Percentiles rank a stretch among this genome's conserved stretches.
Evolutionary conservation across 2,113 vertebrate genomes (phyloP).

Genomic region (Raphicerus campestris): DNA sequence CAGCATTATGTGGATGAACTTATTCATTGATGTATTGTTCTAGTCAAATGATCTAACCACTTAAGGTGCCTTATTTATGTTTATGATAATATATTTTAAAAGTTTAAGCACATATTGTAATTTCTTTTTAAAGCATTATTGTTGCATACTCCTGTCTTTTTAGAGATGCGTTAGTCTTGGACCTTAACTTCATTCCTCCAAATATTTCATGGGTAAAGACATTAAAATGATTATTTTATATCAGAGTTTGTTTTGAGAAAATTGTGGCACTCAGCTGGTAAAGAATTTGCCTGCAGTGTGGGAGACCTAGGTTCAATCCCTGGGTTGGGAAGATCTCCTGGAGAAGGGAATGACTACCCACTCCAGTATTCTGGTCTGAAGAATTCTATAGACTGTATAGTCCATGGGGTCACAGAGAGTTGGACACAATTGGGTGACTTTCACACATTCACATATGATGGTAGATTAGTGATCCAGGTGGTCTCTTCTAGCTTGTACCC

Average conservation of each 20-base stretch:
- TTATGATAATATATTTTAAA: neutral
- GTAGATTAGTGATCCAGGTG: neutral
- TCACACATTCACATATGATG: neutral
- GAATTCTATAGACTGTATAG: too few relatives aligned
- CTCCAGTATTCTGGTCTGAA: too few relatives aligned
- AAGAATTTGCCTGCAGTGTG: too few relatives aligned
- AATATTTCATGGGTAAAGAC: neutral
- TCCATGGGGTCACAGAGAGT: too few relatives aligned
- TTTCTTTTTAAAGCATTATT: neutral
- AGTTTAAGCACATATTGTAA: neutral
- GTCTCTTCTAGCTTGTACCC: neutral
- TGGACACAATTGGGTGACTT: too few relatives aligned
- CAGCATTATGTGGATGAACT: neutral
- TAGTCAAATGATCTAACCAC: neutral
- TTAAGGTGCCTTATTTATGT: neutral
- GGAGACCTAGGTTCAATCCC: too few relatives aligned
- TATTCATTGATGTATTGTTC: neutral
- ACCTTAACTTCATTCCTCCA: neutral
- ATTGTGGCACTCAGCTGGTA: neutral
- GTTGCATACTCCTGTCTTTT: neutral
- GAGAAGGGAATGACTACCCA: too few relatives aligned
- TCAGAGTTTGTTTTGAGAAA: neutral
- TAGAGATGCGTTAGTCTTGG: neutral
- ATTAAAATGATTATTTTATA: neutral
- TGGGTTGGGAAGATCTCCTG: too few relatives aligned